A percentile compares a stretch with the other conserved stretches of the same genome.
Evolutionary conservation across 2,888 invertebrate genomes (phyloP).

Genomic region (Nipponacmea schrenckii): DNA sequence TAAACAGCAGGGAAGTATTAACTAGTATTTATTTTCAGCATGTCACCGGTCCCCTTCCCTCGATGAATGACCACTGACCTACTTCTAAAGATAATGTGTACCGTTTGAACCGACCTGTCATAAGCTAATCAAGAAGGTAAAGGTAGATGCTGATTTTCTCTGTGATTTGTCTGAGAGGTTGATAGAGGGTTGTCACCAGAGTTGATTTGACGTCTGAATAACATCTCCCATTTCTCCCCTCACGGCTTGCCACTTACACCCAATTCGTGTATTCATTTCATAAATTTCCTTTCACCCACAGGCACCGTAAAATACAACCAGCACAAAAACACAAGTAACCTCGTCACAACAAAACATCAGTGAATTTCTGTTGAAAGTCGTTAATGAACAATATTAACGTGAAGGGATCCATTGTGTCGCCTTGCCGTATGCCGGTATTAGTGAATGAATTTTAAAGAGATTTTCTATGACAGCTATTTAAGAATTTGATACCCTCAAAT

Average conservation of each 20-base stretch:
- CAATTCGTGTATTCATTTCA: not conserved
- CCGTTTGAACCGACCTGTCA: not conserved
- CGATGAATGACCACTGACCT: too few relatives aligned
- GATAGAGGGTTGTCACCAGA: slow-evolving; percentile 1
- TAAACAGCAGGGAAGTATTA: too few relatives aligned
- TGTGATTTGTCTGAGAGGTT: not conserved
- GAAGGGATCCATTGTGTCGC: not conserved
- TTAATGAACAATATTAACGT: slow-evolving; percentile 1
- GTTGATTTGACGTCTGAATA: slow-evolving; percentile 3
- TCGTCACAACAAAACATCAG: not conserved
- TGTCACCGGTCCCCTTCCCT: too few relatives aligned
- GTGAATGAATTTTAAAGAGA: slow-evolving; percentile 1
- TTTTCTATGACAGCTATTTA: slow-evolving; percentile 4
- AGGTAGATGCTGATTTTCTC: not conserved
- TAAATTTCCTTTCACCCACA: not conserved
- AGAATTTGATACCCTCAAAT: slow-evolving; percentile 5
- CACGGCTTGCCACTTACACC: not conserved
- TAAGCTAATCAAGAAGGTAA: not conserved
- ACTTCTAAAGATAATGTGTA: too few relatives aligned
- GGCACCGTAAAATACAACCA: not conserved
- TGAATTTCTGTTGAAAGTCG: not conserved
- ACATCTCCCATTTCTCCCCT: not conserved
- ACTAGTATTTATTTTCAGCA: too few relatives aligned
- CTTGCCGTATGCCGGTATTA: not conserved
- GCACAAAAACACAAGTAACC: not conserved